These are phyloP conservation scores for Noctuana brunneofusca DNA, from an alignment of 2,888 invertebrate species.

Conservation along the genomic window DNA sequence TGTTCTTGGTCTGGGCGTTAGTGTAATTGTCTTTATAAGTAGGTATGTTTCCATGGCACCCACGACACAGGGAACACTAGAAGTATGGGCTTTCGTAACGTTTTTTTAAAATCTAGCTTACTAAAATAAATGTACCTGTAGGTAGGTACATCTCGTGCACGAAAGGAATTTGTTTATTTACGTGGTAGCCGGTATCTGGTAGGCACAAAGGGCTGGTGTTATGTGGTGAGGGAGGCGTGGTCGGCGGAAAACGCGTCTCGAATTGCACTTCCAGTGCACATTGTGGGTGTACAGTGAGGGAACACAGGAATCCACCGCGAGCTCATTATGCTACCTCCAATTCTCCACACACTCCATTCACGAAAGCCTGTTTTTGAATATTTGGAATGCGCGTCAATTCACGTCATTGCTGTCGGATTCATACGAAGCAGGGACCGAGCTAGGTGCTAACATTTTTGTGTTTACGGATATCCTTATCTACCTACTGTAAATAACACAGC, in stretches of 20 bases:
- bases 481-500: too few species aligned
- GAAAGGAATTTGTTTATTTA: constrained; percentile 17
- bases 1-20: too few species aligned
- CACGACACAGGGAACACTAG: too few species aligned
- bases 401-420: constrained; percentile 3
- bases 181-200: not conserved
- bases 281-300: constrained; percentile 20
- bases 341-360: not conserved
- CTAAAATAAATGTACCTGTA: too few species aligned
- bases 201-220: constrained; percentile 38
- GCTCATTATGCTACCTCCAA: not conserved
- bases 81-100: too few species aligned
- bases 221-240: constrained; percentile 15
- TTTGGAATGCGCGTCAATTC: constrained; percentile 26
- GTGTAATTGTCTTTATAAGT: too few species aligned
- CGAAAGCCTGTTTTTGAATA: constrained; percentile 21
- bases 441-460: not conserved
- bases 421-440: not conserved
- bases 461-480: not conserved
- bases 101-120: too few species aligned
- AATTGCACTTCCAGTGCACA: constrained; percentile 50
- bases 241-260: constrained; percentile 48
- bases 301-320: constrained; percentile 4
- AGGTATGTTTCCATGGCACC: too few species aligned
- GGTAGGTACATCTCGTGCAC: not conserved